These are phyloP conservation scores for Nymphalis urticae DNA, from an alignment of 2,888 invertebrate species.

Conservation along the genomic window DNA sequence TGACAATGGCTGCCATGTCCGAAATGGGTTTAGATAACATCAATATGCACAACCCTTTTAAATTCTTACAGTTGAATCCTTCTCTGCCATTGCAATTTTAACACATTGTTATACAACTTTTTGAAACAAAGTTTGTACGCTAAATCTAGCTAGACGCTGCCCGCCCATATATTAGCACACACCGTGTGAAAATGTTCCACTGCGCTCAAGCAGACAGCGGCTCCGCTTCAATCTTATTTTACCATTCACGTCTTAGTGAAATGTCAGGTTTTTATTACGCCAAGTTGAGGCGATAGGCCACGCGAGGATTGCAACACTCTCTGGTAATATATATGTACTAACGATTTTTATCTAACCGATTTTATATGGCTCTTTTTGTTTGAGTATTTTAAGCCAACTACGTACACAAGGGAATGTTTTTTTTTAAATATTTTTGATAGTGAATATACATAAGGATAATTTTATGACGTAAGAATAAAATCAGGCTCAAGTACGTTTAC, in stretches of 20 bases:
- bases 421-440: too few relatives aligned
- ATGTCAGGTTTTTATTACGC: constrained; percentile 56
- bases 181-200: constrained; percentile 50
- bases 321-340: constrained; percentile 17
- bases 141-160: neutral
- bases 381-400: neutral
- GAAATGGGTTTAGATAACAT: too few relatives aligned
- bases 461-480: too few relatives aligned
- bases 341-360: constrained; percentile 25
- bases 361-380: constrained; percentile 13
- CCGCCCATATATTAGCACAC: constrained; percentile 36
- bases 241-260: constrained; percentile 61
- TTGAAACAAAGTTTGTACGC: too few relatives aligned
- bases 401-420: too few relatives aligned
- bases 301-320: constrained; percentile 32
- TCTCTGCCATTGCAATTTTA: too few relatives aligned
- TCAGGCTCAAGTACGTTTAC: too few relatives aligned
- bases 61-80: too few relatives aligned
- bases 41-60: too few relatives aligned
- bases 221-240: constrained; percentile 66
- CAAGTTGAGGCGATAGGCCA: constrained; percentile 38
- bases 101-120: too few relatives aligned
- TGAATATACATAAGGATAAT: too few relatives aligned
- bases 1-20: too few relatives aligned
- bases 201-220: constrained; percentile 53